Base-by-base conservation (phyloP, 2,888 invertebrate genomes). In the Phorcus lineatus region DNA sequence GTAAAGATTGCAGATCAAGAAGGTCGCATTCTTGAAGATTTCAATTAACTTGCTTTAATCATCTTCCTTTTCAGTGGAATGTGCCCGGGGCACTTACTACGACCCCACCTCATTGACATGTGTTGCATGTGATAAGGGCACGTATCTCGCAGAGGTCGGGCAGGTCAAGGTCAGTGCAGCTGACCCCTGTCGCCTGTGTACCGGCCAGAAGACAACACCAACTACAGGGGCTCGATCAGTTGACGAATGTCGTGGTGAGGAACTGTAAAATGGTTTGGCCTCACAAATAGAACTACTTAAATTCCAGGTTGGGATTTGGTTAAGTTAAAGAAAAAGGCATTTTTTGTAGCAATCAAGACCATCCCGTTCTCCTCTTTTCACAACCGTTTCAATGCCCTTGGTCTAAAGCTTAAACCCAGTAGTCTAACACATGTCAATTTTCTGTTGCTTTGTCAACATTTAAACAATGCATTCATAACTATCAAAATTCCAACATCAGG, bases 41-140 rank as follows among this genome's bases (percentile, higher is more conserved):
- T 67, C 2, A 4, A 31, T 36, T 16, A 70, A 24, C 36, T 70
- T 17, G 2, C 31, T 9, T 28, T 9, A 11, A 4, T 6, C 7
- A 11, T 13, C 52, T 47, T 40, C 19, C 40, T 52, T 82, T 82
- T 0, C 83, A 89, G 89, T 86, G 28, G 70, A 81, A 17, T 90
- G 89, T 83, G 88, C 86, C 0, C 76, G 55, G 17, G 89, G 89
- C 0, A 86, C 87, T 0, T 85, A 82, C 74, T 89, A 85, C 80
- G 78, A 86, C 76, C 78, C 74, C 0, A 24, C 54, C 9, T 83
- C 80, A 6, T 74, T 70, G 2, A 74, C 31, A 3, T 90, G 89
- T 84, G 55, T 77, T 22, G 80, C 81, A 1, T 90, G 89, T 83
- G 67, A 85, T 2, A 79, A 62, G 11, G 88, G 88, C n/a, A 81